Evolutionary conservation across 1,140 invertebrate genomes (phyloP).

Genomic region (Drosophila grimshawi): DNA sequence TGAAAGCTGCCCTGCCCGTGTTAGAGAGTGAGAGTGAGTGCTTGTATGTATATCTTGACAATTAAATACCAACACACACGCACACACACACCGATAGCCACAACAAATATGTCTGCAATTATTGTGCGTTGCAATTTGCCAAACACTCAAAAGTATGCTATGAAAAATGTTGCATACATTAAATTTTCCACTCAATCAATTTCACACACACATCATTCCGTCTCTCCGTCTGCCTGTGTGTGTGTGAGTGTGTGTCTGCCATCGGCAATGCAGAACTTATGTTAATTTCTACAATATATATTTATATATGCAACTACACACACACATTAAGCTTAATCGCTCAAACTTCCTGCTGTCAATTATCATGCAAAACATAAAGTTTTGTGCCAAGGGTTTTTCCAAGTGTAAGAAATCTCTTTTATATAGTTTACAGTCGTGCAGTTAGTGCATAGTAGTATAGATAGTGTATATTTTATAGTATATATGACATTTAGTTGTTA

Average conservation of each 20-base stretch:
- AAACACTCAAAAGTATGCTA: constrained; percentile 77
- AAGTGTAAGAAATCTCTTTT: constrained; percentile 27
- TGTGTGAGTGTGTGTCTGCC: not conserved
- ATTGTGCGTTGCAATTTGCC: constrained; percentile 63
- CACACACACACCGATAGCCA: constrained; percentile 11
- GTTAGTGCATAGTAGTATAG: not conserved
- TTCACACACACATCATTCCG: constrained; percentile 16
- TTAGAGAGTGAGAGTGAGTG: constrained; percentile 36
- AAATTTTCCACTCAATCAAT: constrained; percentile 82
- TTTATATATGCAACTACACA: constrained; percentile 59
- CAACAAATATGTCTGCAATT: constrained; percentile 55
- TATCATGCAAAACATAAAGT: constrained; percentile 24
- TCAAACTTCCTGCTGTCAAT: constrained; percentile 53
- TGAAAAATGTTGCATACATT: constrained; percentile 67
- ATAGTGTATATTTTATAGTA: not conserved
- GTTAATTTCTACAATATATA: constrained; percentile 63
- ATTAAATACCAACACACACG: constrained; percentile 52
- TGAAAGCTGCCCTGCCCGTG: constrained; percentile 3
- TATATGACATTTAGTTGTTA: not conserved
- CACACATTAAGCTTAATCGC: constrained; percentile 56
- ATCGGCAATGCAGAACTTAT: constrained; percentile 40
- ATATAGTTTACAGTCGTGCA: not conserved
- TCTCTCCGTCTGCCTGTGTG: too few species aligned
- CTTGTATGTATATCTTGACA: constrained; percentile 27
- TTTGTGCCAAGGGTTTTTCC: constrained; percentile 24